Percentiles rank a stretch among this genome's conserved stretches.
These are phyloP conservation scores for Melanogrammus aeglefinus DNA, from an alignment of 2,797 vertebrate genomes.

Conservation along the genomic window DNA sequence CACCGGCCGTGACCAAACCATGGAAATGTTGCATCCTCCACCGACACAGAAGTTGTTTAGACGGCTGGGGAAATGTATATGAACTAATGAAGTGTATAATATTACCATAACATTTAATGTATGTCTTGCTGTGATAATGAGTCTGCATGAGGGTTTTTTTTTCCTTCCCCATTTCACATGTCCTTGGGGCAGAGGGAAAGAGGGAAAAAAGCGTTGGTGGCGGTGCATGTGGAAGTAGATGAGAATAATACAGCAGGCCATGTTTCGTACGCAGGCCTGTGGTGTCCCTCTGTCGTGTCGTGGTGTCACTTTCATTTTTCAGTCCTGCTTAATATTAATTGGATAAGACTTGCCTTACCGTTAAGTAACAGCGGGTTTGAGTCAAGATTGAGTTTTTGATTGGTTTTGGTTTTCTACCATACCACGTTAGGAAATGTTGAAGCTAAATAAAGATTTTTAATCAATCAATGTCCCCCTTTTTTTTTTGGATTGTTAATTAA, in stretches of 20 bases:
- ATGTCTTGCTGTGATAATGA: conserved; percentile 78
- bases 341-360: conserved; percentile 19
- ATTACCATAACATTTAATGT: conserved; percentile 79
- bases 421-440: conserved; percentile 1
- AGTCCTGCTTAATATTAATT: conserved; percentile 44
- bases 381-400: conserved; percentile 14
- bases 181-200: conserved; percentile 62
- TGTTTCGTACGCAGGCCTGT: conserved; percentile 39
- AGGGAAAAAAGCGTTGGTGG: neutral
- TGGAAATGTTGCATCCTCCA: conserved; percentile 72
- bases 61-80: conserved; percentile 73
- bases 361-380: conserved; percentile 11
- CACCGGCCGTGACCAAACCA: conserved; percentile 70
- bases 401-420: conserved; percentile 1
- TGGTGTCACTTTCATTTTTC: conserved; percentile 50
- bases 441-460: conserved; percentile 14
- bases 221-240: conserved; percentile 56
- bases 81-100: conserved; percentile 81
- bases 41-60: conserved; percentile 69
- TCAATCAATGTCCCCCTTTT: conserved; percentile 12
- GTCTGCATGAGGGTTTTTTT: conserved; percentile 57
- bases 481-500: conserved; percentile 13
- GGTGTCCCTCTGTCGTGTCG: conserved; percentile 30
- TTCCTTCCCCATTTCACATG: conserved; percentile 66
- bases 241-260: conserved; percentile 53